phyloP scores from a whole-genome alignment of 2,113 vertebrate species.

The Gila orcuttii region DNA sequence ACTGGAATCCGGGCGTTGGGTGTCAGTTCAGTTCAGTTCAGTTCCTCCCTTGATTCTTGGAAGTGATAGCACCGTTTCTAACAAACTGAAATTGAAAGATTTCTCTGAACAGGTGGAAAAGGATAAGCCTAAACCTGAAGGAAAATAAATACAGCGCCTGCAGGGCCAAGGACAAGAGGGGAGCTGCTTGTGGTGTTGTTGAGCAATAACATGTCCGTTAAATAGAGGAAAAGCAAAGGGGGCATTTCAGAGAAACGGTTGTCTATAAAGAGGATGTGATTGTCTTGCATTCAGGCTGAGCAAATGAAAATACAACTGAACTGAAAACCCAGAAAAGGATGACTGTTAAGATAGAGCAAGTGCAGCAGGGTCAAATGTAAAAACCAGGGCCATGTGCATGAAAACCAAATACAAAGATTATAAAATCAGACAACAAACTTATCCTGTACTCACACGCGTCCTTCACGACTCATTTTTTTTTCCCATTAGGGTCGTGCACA shows the following conservation, averaged over 20 bases:
- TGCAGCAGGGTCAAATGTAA: neutral
- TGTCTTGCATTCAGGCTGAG: neutral
- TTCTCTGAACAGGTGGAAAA: constrained; percentile 30
- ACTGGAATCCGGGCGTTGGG: constrained; percentile 35
- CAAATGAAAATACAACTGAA: constrained; percentile 1
- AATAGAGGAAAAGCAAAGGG: constrained; percentile 25
- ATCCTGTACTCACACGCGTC: neutral
- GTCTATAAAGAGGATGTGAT: constrained; percentile 12
- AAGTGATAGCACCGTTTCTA: constrained; percentile 35
- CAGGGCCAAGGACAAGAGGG: constrained; percentile 37
- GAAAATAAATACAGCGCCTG: neutral
- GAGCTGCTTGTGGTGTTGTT: constrained; percentile 5
- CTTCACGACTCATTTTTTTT: neutral
- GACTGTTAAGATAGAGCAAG: neutral
- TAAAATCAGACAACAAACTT: neutral
- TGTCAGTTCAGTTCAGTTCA: constrained; percentile 29
- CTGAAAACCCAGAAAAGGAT: neutral
- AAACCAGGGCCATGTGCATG: neutral
- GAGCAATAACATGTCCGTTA: constrained; percentile 8
- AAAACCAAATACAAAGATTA: neutral
- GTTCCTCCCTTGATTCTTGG: constrained; percentile 50
- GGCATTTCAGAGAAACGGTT: constrained; percentile 14
- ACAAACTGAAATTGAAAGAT: constrained; percentile 47
- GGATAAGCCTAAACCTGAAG: constrained; percentile 1
- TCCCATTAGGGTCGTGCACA: neutral